Conservation (phyloP, 2,797 vertebrate species). For the Telmatherina bonti region DNA sequence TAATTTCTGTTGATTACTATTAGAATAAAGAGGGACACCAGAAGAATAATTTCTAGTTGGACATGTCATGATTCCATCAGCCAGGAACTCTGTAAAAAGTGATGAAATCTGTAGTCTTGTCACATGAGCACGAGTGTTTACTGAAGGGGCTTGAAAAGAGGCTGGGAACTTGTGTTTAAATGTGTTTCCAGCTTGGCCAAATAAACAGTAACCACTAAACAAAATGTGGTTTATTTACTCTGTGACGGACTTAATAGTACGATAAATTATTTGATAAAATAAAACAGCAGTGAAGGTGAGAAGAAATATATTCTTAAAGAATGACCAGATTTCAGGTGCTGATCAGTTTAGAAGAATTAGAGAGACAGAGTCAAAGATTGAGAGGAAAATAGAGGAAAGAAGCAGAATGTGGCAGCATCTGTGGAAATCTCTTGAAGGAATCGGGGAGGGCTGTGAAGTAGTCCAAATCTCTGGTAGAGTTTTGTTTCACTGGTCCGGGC, state of each 20-base stretch:
- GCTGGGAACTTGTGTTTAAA: constrained; percentile 55
- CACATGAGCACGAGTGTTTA: constrained; percentile 55
- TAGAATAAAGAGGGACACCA: neutral
- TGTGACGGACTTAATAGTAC: accelerated
- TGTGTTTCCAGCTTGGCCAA: constrained; percentile 54
- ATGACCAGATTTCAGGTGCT: constrained; percentile 10
- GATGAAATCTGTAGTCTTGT: constrained; percentile 22
- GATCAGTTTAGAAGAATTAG: constrained; percentile 13
- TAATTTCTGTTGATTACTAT: neutral
- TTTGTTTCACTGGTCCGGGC: constrained; percentile 68
- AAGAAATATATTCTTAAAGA: neutral
- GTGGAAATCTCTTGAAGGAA: constrained; percentile 72
- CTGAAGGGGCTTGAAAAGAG: constrained; percentile 45
- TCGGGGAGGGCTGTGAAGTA: constrained; percentile 56
- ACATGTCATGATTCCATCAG: too few relatives aligned
- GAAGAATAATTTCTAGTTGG: neutral
- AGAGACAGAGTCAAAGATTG: constrained; percentile 29
- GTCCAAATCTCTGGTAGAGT: constrained; percentile 76
- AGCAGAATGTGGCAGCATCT: constrained; percentile 76
- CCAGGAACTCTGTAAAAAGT: neutral
- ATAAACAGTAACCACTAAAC: constrained; percentile 59
- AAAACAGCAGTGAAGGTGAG: neutral
- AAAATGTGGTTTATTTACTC: constrained; percentile 53
- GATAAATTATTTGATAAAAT: neutral
- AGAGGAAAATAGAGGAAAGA: constrained; percentile 60